These are phyloP conservation scores for Epinotia brunnichana DNA, from an alignment of 2,888 invertebrate species.

Conservation along the genomic window DNA sequence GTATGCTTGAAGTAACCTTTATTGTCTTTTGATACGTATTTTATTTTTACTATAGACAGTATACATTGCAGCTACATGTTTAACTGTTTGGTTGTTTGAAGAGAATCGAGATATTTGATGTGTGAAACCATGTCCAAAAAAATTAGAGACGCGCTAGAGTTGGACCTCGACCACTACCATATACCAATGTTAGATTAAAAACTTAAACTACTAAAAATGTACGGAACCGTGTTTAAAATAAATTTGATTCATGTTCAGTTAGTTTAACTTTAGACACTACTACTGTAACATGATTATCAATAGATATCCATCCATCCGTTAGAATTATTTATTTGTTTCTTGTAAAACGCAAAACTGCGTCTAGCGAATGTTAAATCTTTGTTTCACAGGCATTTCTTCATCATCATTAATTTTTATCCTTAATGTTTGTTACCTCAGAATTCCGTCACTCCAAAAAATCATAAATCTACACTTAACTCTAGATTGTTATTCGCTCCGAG, in stretches of 20 bases:
- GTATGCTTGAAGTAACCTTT: slow-evolving; percentile 15
- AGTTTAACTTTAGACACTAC: background rate
- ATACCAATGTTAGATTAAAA: background rate
- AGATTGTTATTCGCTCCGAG: too few relatives aligned
- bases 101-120: slow-evolving; percentile 4
- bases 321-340: background rate
- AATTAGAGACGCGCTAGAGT: background rate
- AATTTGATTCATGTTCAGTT: background rate
- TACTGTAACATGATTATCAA: background rate
- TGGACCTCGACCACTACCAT: background rate
- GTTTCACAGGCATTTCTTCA: too few relatives aligned
- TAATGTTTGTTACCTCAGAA: too few relatives aligned
- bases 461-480: background rate
- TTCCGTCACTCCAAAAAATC: too few relatives aligned
- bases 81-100: slow-evolving; percentile 24
- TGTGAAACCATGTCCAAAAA: slow-evolving; percentile 3
- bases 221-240: background rate
- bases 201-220: background rate
- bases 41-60: slow-evolving; percentile 30
- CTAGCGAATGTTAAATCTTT: background rate
- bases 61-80: slow-evolving; percentile 30
- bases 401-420: too few relatives aligned
- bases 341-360: background rate
- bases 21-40: slow-evolving; percentile 23
- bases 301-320: background rate